Percentiles rank a stretch among this genome's conserved stretches.
phyloP scores from a whole-genome alignment of 1,140 invertebrate species.

The Colletes latitarsis region DNA sequence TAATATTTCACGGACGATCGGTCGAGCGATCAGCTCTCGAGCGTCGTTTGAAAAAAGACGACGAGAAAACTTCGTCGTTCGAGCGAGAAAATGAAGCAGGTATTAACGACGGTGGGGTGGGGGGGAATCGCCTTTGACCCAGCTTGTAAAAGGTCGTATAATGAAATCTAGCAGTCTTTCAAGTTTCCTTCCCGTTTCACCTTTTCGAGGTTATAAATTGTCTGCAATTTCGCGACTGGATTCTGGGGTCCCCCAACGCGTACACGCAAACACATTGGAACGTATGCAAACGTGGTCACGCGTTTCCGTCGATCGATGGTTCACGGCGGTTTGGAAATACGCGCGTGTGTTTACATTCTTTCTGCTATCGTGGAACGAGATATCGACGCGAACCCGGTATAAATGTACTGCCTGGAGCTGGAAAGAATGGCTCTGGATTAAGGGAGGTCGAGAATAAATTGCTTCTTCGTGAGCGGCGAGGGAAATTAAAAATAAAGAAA shows the following conservation, averaged over 20 bases:
- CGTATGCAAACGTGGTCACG: slow-evolving; percentile 46
- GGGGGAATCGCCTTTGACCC: neutral
- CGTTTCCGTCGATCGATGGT: slow-evolving; percentile 53
- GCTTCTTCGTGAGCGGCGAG: too few relatives aligned
- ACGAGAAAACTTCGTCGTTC: too few relatives aligned
- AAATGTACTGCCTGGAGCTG: too few relatives aligned
- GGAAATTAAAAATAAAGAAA: too few relatives aligned
- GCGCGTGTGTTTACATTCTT: slow-evolving; percentile 25
- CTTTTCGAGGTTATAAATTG: slow-evolving; percentile 32
- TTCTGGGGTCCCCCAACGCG: neutral
- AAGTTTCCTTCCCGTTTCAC: neutral
- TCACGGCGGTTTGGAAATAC: slow-evolving; percentile 29
- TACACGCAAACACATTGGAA: slow-evolving; percentile 48
- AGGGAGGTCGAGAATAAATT: too few relatives aligned
- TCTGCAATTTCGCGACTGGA: slow-evolving; percentile 46
- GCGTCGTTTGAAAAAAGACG: too few relatives aligned
- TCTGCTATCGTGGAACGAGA: slow-evolving; percentile 17
- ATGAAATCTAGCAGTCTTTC: slow-evolving; percentile 43
- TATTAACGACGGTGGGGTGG: neutral
- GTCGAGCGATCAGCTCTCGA: neutral
- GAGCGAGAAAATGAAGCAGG: neutral
- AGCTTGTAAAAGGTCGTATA: neutral
- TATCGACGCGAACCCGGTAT: slow-evolving; percentile 9
- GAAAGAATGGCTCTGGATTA: too few relatives aligned
- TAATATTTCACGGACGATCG: neutral